Conservation (phyloP, 2,113 vertebrate genomes). For the Scatophagus argus region DNA sequence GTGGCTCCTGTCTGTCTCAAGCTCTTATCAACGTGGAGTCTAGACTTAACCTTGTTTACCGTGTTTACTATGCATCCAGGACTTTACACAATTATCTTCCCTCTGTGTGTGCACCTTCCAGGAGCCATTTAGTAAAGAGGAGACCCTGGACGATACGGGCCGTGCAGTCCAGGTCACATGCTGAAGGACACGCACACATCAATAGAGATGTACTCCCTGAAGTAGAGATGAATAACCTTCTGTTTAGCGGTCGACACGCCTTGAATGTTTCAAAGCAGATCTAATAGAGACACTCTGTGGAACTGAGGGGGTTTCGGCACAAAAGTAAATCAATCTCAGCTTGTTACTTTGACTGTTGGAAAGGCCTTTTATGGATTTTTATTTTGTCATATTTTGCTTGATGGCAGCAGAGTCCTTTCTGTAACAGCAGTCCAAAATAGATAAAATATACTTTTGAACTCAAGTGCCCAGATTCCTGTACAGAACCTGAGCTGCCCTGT, state of each 20-base stretch:
- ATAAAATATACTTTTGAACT: conserved; percentile 41
- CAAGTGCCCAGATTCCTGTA: conserved; percentile 5
- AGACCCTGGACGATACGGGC: conserved; percentile 36
- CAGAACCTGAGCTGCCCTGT: not conserved
- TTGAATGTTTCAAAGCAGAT: conserved; percentile 15
- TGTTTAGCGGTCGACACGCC: conserved; percentile 18
- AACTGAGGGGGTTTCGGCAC: conserved; percentile 11
- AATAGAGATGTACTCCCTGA: not conserved
- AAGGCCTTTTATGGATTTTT: not conserved
- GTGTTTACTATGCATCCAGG: conserved; percentile 23
- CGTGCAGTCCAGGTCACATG: conserved; percentile 53
- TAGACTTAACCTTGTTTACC: conserved; percentile 67
- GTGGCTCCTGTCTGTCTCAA: conserved; percentile 51
- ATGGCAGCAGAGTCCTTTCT: conserved; percentile 13
- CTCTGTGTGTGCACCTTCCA: conserved; percentile 6
- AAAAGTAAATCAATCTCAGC: conserved; percentile 39
- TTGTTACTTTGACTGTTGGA: conserved; percentile 41
- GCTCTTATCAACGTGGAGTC: conserved; percentile 62
- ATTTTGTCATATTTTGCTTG: conserved; percentile 22
- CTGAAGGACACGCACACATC: not conserved
- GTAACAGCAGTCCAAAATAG: conserved; percentile 16
- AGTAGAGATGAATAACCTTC: conserved; percentile 30
- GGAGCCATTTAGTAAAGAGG: conserved; percentile 12
- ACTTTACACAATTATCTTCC: conserved; percentile 34
- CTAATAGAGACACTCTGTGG: conserved; percentile 23